These are phyloP conservation scores for Magallana ariakensis DNA, from an alignment of 1,140 invertebrate genomes.

Conservation along the genomic window DNA sequence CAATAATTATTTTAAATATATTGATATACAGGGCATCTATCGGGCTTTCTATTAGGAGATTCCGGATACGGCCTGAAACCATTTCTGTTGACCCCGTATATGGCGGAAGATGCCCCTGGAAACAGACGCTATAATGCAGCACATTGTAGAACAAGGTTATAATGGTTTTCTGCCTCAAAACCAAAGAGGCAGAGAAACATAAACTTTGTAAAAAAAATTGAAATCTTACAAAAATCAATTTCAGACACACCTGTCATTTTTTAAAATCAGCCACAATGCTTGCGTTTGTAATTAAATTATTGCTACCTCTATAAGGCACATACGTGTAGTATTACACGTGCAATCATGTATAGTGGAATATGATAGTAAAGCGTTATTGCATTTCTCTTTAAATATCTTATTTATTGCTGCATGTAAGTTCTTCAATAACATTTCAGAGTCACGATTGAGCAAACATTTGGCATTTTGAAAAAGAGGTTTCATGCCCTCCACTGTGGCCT, in stretches of 20 bases:
- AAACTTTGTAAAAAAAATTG: not conserved
- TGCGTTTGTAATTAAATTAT: too few relatives aligned
- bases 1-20: not conserved
- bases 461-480: slow-evolving; percentile 48
- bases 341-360: too few relatives aligned
- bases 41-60: slow-evolving; percentile 48
- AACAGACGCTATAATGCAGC: slow-evolving; percentile 38
- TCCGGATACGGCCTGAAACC: slow-evolving; percentile 34
- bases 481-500: slow-evolving; percentile 31
- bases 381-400: not conserved
- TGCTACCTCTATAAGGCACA: too few relatives aligned
- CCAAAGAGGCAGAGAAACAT: not conserved
- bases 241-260: not conserved
- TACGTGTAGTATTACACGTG: too few relatives aligned
- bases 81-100: slow-evolving; percentile 47
- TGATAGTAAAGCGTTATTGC: not conserved
- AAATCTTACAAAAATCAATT: not conserved
- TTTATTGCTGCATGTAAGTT: too few relatives aligned
- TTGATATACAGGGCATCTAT: slow-evolving; percentile 8
- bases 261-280: not conserved
- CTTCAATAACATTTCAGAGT: not conserved
- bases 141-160: slow-evolving; percentile 24
- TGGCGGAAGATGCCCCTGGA: not conserved
- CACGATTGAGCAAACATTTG: slow-evolving; percentile 47
- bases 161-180: not conserved